Conservation (phyloP, 2,888 invertebrate species). For the Lamellibrachia satsuma region DNA sequence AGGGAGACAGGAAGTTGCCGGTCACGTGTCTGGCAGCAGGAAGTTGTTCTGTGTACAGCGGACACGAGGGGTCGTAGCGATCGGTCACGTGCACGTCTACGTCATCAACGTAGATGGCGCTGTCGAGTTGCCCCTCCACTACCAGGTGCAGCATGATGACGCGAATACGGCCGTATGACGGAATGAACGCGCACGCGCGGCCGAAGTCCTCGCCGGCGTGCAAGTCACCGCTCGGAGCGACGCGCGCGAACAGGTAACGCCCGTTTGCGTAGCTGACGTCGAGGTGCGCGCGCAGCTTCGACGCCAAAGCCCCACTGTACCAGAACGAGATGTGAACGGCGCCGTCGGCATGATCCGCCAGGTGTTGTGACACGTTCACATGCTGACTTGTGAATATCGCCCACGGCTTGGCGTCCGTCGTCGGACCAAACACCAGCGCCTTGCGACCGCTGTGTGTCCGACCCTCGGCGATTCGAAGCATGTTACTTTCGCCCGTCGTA, state of each 20-base stretch:
- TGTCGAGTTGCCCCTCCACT: background rate
- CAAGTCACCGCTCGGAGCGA: background rate
- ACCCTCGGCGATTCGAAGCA: background rate
- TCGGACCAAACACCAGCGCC: background rate
- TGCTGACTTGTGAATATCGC: conserved; percentile 23
- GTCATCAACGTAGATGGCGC: conserved; percentile 30
- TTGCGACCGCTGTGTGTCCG: background rate
- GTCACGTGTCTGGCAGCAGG: conserved; percentile 27
- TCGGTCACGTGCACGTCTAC: conserved; percentile 19
- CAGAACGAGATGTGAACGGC: conserved; percentile 20
- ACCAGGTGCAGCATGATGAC: conserved; percentile 29
- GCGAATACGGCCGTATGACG: conserved; percentile 30
- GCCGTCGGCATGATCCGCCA: conserved; percentile 23
- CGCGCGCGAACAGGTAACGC: conserved; percentile 24
- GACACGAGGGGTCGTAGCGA: background rate
- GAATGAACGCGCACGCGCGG: conserved; percentile 25
- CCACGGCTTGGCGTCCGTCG: background rate
- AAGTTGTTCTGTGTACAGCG: conserved; percentile 17
- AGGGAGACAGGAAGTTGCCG: conserved; percentile 21
- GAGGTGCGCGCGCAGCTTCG: background rate
- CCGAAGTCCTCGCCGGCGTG: background rate
- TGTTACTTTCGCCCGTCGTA: background rate
- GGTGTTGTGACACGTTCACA: conserved; percentile 26
- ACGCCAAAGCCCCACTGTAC: conserved; percentile 17
- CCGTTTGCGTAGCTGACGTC: conserved; percentile 22